Evolutionary conservation across 2,797 vertebrate species (phyloP), one percentile per base, ranked within the genome.

Genomic region (Semaprochilodus insignis): DNA sequence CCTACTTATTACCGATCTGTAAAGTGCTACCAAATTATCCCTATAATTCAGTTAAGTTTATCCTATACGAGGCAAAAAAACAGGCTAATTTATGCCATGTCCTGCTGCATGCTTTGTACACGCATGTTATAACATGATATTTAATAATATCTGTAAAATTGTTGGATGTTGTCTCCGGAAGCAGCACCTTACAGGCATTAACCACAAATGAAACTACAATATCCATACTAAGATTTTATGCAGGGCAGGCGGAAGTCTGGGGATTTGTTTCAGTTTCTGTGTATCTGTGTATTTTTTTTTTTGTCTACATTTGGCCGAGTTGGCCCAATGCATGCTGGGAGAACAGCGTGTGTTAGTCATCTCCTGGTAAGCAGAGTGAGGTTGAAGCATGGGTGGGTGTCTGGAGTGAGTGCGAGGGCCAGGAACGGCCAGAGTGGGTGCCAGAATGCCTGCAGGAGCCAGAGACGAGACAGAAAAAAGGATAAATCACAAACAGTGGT

Each of bases 401-500:
- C 25, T 55, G 91, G 88, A 90, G 88, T 82, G 90, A 88, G 88
- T 88, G 90, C 91, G 90, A 90, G 90, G 88, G 88, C 86, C 93
- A 93, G 93, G 90, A 94, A 90, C 87, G 89, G 85, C 87, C 87
- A 90, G 90, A 81, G 80, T 83, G 91, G 79, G 88, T 93, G 94
- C 92, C 94, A 94, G 93, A 90, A 91, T 92, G 91, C 91, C 88
- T 65, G 90, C 80, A 25, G 78, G 90, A 91, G 89, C 89, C 91
- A 90, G 91, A 91, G 93, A 92, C 91, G 90, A 91, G 88, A 90
- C 90, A 90, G 88, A 91, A 91, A 88, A 80, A 65, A 89, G 83
- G 89, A 91, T 94, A 90, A 93, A 91, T 92, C 92, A 87, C 91
- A 93, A 91, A 92, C 93, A 94, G 91, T 93, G 92, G 91, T 91